These are phyloP conservation scores for Marisa cornuarietis DNA, from an alignment of 1,140 invertebrate species.

Conservation along the genomic window DNA sequence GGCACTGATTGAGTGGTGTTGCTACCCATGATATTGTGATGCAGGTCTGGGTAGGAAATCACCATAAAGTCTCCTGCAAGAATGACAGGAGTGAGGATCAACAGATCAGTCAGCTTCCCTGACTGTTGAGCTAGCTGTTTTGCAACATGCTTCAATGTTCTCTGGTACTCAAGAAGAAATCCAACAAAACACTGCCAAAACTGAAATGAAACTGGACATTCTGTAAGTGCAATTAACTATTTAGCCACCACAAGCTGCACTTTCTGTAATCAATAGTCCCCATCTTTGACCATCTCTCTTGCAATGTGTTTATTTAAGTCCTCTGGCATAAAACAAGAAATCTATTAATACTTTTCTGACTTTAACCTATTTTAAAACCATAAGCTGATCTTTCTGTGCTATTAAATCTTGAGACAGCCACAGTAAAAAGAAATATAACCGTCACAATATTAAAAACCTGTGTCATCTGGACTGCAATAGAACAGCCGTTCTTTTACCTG, in stretches of 20 bases:
- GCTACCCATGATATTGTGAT: constrained; percentile 31
- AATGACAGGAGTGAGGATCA: constrained; percentile 1
- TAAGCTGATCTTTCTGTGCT: neutral
- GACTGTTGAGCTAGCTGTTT: no score
- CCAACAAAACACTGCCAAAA: neutral
- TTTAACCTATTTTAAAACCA: neutral
- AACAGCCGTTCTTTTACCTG: constrained; percentile 39
- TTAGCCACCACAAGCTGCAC: no score
- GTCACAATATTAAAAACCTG: neutral
- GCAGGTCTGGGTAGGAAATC: constrained; percentile 52
- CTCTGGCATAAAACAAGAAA: no score
- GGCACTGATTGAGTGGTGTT: neutral
- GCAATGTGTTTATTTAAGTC: no score
- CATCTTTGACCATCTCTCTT: no score
- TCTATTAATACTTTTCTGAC: neutral
- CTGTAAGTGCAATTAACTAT: no score
- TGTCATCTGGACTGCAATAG: neutral
- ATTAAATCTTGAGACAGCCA: neutral
- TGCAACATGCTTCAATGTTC: neutral
- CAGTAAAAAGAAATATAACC: neutral
- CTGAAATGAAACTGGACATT: neutral
- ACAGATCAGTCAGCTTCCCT: neutral
- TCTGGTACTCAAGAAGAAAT: neutral
- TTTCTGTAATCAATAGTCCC: no score
- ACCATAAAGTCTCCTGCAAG: constrained; percentile 50